phyloP scores from a whole-genome alignment of 2,888 invertebrate genomes.

The Lasioglossum lativentre region DNA sequence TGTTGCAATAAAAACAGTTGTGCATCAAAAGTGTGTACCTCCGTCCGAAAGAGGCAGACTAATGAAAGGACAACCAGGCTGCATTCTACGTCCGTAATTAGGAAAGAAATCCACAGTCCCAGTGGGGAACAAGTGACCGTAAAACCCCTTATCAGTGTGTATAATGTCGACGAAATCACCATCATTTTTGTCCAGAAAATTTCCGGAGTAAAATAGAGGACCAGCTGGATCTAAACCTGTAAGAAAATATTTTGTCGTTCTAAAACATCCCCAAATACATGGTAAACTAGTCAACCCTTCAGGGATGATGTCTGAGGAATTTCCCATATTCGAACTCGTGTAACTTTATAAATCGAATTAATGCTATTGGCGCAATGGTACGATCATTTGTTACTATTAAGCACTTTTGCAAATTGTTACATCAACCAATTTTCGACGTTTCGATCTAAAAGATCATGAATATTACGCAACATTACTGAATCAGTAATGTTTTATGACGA shows the following conservation, averaged over 20 bases:
- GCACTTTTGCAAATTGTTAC: too few species aligned
- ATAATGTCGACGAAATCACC: slow-evolving; percentile 86
- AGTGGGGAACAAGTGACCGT: slow-evolving; percentile 79
- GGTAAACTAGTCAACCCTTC: too few species aligned
- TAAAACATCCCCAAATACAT: slow-evolving; percentile 69
- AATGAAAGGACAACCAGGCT: slow-evolving; percentile 84
- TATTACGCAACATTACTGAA: too few species aligned
- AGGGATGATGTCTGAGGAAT: too few species aligned
- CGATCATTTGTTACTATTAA: too few species aligned
- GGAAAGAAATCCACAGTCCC: slow-evolving; percentile 86
- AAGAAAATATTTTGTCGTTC: neutral
- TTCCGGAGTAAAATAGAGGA: slow-evolving; percentile 84
- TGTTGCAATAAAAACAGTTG: neutral
- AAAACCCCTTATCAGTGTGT: slow-evolving; percentile 85
- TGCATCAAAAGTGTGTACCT: neutral
- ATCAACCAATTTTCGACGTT: too few species aligned
- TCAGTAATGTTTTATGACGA: too few species aligned
- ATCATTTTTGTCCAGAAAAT: too few species aligned
- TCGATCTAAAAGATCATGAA: too few species aligned
- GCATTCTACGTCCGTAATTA: slow-evolving; percentile 85
- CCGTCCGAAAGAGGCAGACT: neutral
- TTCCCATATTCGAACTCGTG: too few species aligned
- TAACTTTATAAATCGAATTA: too few species aligned
- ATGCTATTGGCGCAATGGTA: too few species aligned
- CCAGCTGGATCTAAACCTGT: slow-evolving; percentile 86